These are phyloP conservation scores for Cyprinodon diabolis DNA, from an alignment of 2,797 vertebrate species.

Conservation along the genomic window DNA sequence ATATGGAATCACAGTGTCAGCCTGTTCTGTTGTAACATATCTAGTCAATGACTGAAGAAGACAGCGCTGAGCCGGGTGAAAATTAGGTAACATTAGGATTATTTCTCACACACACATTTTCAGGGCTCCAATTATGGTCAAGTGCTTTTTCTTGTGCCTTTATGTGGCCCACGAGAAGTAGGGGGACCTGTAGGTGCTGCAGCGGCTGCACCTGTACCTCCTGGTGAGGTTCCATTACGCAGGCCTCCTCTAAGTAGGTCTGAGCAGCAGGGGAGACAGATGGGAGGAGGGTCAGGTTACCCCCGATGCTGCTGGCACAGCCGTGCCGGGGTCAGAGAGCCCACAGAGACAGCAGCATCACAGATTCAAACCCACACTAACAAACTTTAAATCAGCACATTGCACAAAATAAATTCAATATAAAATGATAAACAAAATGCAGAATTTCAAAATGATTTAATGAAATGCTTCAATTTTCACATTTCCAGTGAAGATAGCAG, in stretches of 20 bases:
- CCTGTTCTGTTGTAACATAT: slow-evolving; percentile 38
- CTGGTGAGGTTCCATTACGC: slow-evolving; percentile 72
- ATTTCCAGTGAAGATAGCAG: slow-evolving; percentile 85
- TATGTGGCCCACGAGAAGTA: slow-evolving; percentile 50
- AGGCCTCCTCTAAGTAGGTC: slow-evolving; percentile 43
- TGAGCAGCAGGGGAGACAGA: slow-evolving; percentile 84
- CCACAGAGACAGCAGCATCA: slow-evolving; percentile 67
- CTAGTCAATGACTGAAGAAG: slow-evolving; percentile 31
- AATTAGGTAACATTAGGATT: slow-evolving; percentile 60
- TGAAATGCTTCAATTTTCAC: slow-evolving; percentile 83
- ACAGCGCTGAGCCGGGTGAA: slow-evolving; percentile 30
- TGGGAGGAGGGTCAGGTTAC: slow-evolving; percentile 85
- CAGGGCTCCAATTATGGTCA: slow-evolving; percentile 68
- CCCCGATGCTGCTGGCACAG: slow-evolving; percentile 62
- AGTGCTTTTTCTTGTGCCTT: slow-evolving; percentile 66
- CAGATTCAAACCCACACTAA: slow-evolving; percentile 6
- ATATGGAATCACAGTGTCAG: slow-evolving; percentile 38
- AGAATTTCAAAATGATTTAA: slow-evolving; percentile 83
- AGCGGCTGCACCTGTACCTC: slow-evolving; percentile 77
- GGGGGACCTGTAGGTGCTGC: slow-evolving; percentile 67
- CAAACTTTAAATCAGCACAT: slow-evolving; percentile 8
- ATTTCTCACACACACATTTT: slow-evolving; percentile 50
- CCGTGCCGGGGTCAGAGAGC: slow-evolving; percentile 71
- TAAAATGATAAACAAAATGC: slow-evolving; percentile 8
- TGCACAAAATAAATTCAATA: neutral